Evolutionary conservation across 2,888 invertebrate genomes (phyloP).

Genomic region (Euzophera pinguis): DNA sequence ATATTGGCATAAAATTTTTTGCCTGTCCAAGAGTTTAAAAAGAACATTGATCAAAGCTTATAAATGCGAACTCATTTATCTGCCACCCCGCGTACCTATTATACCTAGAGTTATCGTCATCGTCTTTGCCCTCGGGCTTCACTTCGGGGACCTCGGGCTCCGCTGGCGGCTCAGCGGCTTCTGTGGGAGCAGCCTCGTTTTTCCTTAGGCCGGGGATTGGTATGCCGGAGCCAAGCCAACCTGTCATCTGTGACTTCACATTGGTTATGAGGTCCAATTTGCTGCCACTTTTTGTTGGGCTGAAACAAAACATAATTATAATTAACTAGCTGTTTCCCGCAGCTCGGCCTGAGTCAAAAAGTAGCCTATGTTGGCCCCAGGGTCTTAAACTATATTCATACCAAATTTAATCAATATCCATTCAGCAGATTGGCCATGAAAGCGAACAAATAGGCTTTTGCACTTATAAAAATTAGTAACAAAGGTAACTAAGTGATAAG

Average conservation of each 20-base stretch:
- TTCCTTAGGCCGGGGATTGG: conserved; percentile 87
- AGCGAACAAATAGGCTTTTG: too few species aligned
- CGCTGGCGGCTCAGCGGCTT: conserved; percentile 64
- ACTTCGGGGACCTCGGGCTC: conserved; percentile 62
- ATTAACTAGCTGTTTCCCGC: too few species aligned
- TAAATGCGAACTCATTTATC: conserved; percentile 69
- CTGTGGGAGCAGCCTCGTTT: conserved; percentile 77
- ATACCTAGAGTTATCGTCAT: conserved; percentile 94
- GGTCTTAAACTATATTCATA: too few species aligned
- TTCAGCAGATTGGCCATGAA: too few species aligned
- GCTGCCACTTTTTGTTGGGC: conserved; percentile 85
- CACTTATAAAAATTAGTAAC: too few species aligned
- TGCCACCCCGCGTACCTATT: conserved; percentile 84
- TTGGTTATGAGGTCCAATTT: conserved; percentile 91
- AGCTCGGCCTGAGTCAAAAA: too few species aligned
- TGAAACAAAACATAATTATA: conserved; percentile 44
- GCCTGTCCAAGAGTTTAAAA: neutral
- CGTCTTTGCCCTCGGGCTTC: conserved; percentile 81
- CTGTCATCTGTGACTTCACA: conserved; percentile 92
- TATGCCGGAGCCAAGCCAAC: conserved; percentile 89
- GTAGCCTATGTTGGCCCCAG: too few species aligned
- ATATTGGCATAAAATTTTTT: too few species aligned
- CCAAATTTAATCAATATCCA: too few species aligned
- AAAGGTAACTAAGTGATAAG: too few species aligned
- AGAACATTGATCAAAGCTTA: conserved; percentile 20